Base-by-base conservation (phyloP, 2,888 invertebrate genomes). In the Busseola fusca region DNA sequence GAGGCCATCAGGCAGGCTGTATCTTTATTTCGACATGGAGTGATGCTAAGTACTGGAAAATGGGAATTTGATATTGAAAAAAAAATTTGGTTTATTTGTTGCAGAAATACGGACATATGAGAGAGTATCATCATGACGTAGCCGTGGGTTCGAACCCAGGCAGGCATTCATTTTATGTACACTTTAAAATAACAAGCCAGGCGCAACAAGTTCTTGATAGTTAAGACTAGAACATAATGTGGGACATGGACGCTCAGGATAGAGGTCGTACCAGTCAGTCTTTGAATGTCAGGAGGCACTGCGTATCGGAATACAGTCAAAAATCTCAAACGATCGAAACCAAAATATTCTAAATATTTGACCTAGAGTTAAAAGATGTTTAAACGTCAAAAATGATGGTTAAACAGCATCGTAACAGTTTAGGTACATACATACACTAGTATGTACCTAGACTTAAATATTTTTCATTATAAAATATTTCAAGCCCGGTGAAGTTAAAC, bases 11-110 rank as follows among this genome's bases (percentile, higher is more conserved):
- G 80, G 77, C 95, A 95, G 1, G 74, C 78, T 0, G 72, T 54
- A 84, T 95, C 94, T 0, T 72, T 21, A 0, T 83, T 74, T 14
- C 79, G 84, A 81, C 95, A 95, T 62, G 93, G 90, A 10, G 84
- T 92, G 59, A 95, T 91, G 82, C 92, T 91, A 0, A 90, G 86
- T 0, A 85, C 95, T 95, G 89, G 34, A 84, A 83, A 0, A 40
- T 16, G 30, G 3, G 16, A 34, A 9, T 40, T 21, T 7, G 6
- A 14, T 6, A 4, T 48, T n/a, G 16, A 30, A 30, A 16, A n/a
- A 40, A 16, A 58, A n/a, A 4, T 16, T 14, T 34, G 5, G 16
- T 58, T 27, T 27, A 12, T 12, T 4, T 21, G 12, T 18, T 12
- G 25, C 25, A 12, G 16, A 25, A 59, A 34, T 0, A 4, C 18